phyloP scores from a whole-genome alignment of 2,797 vertebrate species.

The Chaunax sp. region DNA sequence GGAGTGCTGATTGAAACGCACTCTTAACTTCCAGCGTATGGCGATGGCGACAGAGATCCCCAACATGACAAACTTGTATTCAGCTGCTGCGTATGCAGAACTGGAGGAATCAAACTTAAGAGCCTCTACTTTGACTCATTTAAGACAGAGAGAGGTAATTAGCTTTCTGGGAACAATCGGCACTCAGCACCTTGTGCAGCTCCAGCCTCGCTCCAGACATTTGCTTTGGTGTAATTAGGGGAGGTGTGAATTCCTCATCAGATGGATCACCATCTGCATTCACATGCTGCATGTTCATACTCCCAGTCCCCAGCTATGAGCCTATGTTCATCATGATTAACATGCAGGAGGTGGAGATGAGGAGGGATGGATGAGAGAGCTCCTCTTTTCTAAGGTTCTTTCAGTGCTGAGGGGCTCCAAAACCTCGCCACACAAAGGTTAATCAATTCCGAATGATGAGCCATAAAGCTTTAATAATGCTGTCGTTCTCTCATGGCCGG shows the following conservation, averaged over 20 bases:
- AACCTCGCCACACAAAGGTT: slow-evolving; percentile 67
- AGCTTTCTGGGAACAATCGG: slow-evolving; percentile 81
- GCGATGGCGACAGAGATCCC: slow-evolving; percentile 25
- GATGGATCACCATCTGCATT: slow-evolving; percentile 79
- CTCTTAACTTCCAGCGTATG: slow-evolving; percentile 60
- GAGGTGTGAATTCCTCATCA: slow-evolving; percentile 81
- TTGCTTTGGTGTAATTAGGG: slow-evolving; percentile 76
- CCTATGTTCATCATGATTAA: slow-evolving; percentile 59
- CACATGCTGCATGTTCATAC: slow-evolving; percentile 49
- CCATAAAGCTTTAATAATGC: slow-evolving; percentile 74
- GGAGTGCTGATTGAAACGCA: slow-evolving; percentile 78
- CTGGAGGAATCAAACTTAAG: slow-evolving; percentile 63
- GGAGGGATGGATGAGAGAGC: slow-evolving; percentile 33
- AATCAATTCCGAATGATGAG: slow-evolving; percentile 76
- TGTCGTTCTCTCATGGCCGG: slow-evolving; percentile 77
- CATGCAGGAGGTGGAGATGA: slow-evolving; percentile 50
- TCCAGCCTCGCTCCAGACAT: slow-evolving; percentile 60
- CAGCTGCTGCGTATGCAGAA: slow-evolving; percentile 29
- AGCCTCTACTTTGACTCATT: slow-evolving; percentile 77
- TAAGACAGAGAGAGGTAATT: slow-evolving; percentile 79
- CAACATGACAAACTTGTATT: slow-evolving; percentile 44
- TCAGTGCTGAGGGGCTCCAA: slow-evolving; percentile 36
- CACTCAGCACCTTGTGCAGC: slow-evolving; percentile 65
- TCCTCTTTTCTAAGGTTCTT: slow-evolving; percentile 49
- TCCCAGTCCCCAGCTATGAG: slow-evolving; percentile 38